These are phyloP conservation scores for Bombus superbus DNA, from an alignment of 1,140 invertebrate genomes.

Conservation along the genomic window DNA sequence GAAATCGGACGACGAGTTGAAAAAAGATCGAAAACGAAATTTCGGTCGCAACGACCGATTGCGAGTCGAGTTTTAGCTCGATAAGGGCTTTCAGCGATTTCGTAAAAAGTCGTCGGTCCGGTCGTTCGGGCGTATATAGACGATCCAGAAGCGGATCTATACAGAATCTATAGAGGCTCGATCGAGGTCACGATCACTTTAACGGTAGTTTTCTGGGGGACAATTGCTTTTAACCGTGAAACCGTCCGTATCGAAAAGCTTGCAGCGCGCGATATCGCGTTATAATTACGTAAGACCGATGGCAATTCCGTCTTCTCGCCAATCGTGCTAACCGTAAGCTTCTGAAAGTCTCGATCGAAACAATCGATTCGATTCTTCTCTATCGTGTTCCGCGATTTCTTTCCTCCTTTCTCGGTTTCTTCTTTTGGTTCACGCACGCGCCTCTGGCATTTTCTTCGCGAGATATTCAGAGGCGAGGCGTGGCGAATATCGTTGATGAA, in stretches of 20 bases:
- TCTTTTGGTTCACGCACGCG: neutral
- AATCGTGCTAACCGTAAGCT: neutral
- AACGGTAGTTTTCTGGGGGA: conserved; percentile 61
- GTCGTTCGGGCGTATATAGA: conserved; percentile 31
- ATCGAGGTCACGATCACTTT: conserved; percentile 67
- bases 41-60: neutral
- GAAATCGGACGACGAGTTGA: neutral
- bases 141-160: conserved; percentile 49
- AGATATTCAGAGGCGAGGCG: neutral
- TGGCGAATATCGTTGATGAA: neutral
- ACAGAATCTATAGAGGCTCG: conserved; percentile 56
- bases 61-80: conserved; percentile 5
- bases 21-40: neutral
- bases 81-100: conserved; percentile 15
- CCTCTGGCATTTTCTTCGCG: neutral
- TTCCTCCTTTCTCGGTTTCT: neutral
- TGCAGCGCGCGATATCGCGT: conserved; percentile 3
- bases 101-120: conserved; percentile 34
- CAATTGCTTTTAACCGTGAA: conserved; percentile 57
- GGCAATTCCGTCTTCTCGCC: neutral
- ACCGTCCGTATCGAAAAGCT: conserved; percentile 4
- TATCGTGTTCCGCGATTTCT: neutral
- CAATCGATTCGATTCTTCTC: neutral
- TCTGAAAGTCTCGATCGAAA: neutral
- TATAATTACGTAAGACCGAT: conserved; percentile 44